Evolutionary conservation across 2,888 invertebrate genomes (phyloP).

Genomic region (Agonopterix heracliana): DNA sequence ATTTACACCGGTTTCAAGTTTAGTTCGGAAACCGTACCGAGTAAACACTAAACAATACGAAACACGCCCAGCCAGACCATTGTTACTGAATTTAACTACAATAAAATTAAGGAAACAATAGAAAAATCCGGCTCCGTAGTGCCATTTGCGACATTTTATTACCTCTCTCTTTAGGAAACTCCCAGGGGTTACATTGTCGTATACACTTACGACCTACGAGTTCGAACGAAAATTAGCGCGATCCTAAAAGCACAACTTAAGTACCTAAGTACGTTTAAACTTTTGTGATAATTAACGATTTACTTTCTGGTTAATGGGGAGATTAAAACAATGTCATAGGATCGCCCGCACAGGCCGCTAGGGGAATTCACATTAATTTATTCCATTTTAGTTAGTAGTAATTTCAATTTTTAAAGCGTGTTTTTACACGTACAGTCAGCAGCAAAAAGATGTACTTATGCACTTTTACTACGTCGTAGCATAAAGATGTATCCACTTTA

Average conservation of each 20-base stretch:
- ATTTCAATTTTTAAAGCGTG: too few relatives aligned
- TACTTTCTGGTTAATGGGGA: too few relatives aligned
- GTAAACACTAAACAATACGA: background rate
- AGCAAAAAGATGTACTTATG: too few relatives aligned
- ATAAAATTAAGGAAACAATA: constrained; percentile 10
- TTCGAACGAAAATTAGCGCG: constrained; percentile 5
- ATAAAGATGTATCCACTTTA: too few relatives aligned
- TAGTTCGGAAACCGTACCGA: constrained; percentile 5
- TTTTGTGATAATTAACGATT: too few relatives aligned
- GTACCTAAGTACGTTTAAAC: too few relatives aligned
- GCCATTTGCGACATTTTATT: constrained; percentile 12
- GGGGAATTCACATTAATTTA: too few relatives aligned
- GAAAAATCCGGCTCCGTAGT: constrained; percentile 8
- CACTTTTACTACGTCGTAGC: too few relatives aligned
- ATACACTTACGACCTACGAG: background rate
- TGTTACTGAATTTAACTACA: constrained; percentile 6
- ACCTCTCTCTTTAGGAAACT: constrained; percentile 7
- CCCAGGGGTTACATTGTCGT: constrained; percentile 1
- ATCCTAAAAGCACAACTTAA: background rate
- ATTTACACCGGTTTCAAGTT: constrained; percentile 25
- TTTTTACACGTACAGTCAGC: too few relatives aligned
- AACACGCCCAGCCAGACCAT: constrained; percentile 1
- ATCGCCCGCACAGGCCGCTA: too few relatives aligned
- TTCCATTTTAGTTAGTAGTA: too few relatives aligned
- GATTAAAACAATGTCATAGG: too few relatives aligned